Evolutionary conservation across 2,797 vertebrate genomes (phyloP).

Genomic region (Typhlichthys subterraneus): DNA sequence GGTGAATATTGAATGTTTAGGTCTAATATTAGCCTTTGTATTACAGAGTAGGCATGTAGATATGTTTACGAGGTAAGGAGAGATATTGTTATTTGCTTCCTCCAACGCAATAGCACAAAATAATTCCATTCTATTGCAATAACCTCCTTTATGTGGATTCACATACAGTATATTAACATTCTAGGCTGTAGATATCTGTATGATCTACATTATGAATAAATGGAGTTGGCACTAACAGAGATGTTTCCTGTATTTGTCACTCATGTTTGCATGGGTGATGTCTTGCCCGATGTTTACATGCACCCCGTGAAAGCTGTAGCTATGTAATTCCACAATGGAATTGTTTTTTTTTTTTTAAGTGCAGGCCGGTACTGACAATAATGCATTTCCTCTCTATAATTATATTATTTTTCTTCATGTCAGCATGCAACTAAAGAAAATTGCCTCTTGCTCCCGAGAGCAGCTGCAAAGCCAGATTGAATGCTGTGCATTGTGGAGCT

Average conservation of each 20-base stretch:
- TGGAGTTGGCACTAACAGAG: conserved; percentile 40
- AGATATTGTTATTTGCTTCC: too few relatives aligned
- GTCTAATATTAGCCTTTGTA: too few relatives aligned
- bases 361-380: conserved; percentile 37
- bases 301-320: conserved; percentile 10
- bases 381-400: conserved; percentile 56
- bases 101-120: too few relatives aligned
- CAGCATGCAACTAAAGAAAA: conserved; percentile 46
- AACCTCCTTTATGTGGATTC: too few relatives aligned
- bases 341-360: conserved; percentile 52
- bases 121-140: too few relatives aligned
- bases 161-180: too few relatives aligned
- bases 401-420: conserved; percentile 57
- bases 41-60: too few relatives aligned
- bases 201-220: conserved; percentile 1
- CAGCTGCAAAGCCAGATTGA: conserved; percentile 45
- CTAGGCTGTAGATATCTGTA: too few relatives aligned
- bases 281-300: conserved; percentile 39
- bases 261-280: conserved; percentile 33
- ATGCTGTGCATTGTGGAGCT: conserved; percentile 52
- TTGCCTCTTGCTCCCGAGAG: conserved; percentile 51
- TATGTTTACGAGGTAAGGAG: too few relatives aligned
- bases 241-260: conserved; percentile 49
- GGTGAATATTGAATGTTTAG: too few relatives aligned
- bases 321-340: conserved; percentile 47